phyloP scores from a whole-genome alignment of 2,797 vertebrate species.

The Paedocypris micromegethes region DNA sequence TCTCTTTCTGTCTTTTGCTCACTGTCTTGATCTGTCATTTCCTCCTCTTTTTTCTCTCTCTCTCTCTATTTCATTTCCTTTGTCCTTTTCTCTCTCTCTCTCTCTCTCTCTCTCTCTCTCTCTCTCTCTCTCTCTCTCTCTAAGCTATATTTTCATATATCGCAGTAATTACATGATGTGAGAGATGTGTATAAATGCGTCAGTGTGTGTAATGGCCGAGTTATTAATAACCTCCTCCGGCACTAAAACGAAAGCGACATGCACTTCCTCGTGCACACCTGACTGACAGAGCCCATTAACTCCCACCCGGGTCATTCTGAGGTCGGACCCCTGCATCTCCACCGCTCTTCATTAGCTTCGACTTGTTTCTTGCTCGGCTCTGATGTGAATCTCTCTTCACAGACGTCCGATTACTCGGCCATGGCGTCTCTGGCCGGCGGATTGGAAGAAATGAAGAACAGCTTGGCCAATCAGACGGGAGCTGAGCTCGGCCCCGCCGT shows the following conservation, averaged over 20 bases:
- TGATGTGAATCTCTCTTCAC: conserved; percentile 29
- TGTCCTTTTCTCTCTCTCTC: no score
- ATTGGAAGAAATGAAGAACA: conserved; percentile 96
- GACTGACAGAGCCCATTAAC: conserved; percentile 43
- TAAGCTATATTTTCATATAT: no score
- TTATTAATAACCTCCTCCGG: conserved; percentile 37
- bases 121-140: no score
- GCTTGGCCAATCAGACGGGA: conserved; percentile 83
- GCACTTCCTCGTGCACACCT: conserved; percentile 45
- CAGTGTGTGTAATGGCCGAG: conserved; percentile 29
- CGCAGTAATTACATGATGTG: no score
- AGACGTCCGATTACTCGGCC: conserved; percentile 92
- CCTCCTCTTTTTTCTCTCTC: no score
- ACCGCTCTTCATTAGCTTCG: not conserved
- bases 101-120: no score
- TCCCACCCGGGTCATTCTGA: conserved; percentile 39
- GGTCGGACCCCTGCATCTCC: conserved; percentile 26
- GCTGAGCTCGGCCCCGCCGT: conserved; percentile 84
- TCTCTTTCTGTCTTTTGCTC: no score
- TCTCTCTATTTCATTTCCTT: no score
- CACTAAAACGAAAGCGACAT: conserved; percentile 46
- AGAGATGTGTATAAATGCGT: no score
- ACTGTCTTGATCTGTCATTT: no score
- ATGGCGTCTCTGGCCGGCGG: conserved; percentile 94
- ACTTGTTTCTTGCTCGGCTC: not conserved